Conservation (phyloP, 1,140 invertebrate species). For the Drosophila ficusphila region DNA sequence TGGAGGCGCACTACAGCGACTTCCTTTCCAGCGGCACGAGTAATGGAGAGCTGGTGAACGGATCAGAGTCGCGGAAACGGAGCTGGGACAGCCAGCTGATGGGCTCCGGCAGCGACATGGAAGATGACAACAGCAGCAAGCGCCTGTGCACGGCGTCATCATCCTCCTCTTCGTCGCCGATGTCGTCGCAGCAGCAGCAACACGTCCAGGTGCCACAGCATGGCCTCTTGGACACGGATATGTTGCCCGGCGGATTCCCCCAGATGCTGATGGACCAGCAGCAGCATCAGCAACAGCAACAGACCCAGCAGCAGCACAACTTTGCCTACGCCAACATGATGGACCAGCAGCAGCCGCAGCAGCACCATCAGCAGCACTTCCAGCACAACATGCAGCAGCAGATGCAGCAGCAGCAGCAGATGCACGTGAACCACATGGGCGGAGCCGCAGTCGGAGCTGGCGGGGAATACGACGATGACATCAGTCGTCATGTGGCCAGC, state of each 20-base stretch:
- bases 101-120: conserved; percentile 71
- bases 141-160: conserved; percentile 69
- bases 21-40: conserved; percentile 55
- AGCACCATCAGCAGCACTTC: conserved; percentile 56
- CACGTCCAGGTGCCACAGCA: conserved; percentile 57
- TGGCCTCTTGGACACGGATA: conserved; percentile 70
- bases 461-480: conserved; percentile 86
- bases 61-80: conserved; percentile 60
- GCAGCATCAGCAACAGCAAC: conserved; percentile 63
- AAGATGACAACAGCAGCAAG: conserved; percentile 74
- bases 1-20: conserved; percentile 77
- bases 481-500: conserved; percentile 91
- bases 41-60: conserved; percentile 59
- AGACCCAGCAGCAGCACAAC: conserved; percentile 65
- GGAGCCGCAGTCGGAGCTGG: conserved; percentile 46
- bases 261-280: conserved; percentile 68
- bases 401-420: conserved; percentile 73
- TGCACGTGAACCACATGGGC: conserved; percentile 61
- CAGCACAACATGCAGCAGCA: conserved; percentile 69
- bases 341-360: conserved; percentile 58
- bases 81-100: conserved; percentile 76
- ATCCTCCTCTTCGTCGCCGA: conserved; percentile 65
- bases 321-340: conserved; percentile 62
- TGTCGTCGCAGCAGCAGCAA: conserved; percentile 62
- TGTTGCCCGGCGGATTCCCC: conserved; percentile 60